phyloP scores from a whole-genome alignment of 2,888 invertebrate species.

The Smittia aterrima region DNA sequence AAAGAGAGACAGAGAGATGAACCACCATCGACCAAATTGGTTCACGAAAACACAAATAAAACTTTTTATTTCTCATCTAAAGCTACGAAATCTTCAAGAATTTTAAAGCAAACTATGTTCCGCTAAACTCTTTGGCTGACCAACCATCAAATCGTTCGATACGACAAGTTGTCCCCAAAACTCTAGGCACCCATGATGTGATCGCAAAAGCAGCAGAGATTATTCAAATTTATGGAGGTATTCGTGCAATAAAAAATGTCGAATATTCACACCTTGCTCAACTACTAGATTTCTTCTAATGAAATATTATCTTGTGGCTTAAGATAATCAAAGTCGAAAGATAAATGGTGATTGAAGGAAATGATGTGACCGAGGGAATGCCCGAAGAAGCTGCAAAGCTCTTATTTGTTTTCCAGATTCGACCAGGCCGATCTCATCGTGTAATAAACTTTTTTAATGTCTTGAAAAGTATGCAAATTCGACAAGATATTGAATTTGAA shows the following conservation, averaged over 20 bases:
- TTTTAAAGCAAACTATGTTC: neutral
- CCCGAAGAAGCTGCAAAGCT: neutral
- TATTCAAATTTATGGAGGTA: conserved; percentile 26
- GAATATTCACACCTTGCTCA: conserved; percentile 37
- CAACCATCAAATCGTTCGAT: too few species aligned
- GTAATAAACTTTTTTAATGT: neutral
- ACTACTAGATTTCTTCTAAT: conserved; percentile 21
- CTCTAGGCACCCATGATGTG: neutral
- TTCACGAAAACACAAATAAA: neutral
- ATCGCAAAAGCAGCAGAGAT: neutral
- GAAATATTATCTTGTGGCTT: neutral
- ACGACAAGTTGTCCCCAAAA: too few species aligned
- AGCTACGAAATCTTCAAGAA: neutral
- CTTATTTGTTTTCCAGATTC: too few species aligned
- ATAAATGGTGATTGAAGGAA: neutral
- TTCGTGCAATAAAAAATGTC: conserved; percentile 9
- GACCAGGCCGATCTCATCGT: neutral
- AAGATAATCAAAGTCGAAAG: neutral
- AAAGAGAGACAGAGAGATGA: neutral
- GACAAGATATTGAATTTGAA: neutral
- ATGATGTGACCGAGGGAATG: neutral
- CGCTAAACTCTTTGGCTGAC: too few species aligned
- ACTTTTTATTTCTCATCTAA: neutral
- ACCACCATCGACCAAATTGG: neutral
- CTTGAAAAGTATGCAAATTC: conserved; percentile 7